phyloP scores from a whole-genome alignment of 2,888 invertebrate species.

The Harmothoe impar region DNA sequence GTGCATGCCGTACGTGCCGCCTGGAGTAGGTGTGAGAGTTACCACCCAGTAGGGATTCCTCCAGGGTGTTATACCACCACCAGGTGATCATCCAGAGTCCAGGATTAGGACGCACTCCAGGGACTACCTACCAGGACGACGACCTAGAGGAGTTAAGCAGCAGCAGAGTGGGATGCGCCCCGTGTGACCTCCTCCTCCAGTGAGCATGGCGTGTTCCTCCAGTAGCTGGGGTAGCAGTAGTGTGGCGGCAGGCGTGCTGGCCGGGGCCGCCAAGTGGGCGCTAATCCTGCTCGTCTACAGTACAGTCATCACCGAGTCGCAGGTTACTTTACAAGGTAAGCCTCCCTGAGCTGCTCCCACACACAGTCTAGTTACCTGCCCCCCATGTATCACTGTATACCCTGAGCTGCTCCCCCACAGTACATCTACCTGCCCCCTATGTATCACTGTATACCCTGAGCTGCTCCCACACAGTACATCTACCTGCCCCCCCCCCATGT shows the following conservation, averaged over 20 bases:
- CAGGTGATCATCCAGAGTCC: not conserved
- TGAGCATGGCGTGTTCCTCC: slow-evolving; percentile 40
- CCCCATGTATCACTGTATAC: too few species aligned
- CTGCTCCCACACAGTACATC: not conserved
- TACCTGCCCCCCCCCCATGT: not conserved
- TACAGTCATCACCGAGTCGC: slow-evolving; percentile 36
- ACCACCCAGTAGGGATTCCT: not conserved
- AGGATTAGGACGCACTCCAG: not conserved
- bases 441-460: not conserved
- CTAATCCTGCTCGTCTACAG: slow-evolving; percentile 40
- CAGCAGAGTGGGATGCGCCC: not conserved
- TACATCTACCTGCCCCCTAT: not conserved
- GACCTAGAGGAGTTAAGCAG: not conserved
- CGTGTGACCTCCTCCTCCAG: not conserved
- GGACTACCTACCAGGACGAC: not conserved
- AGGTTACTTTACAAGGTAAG: slow-evolving; percentile 53
- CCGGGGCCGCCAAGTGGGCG: slow-evolving; percentile 13
- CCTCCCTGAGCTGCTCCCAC: not conserved
- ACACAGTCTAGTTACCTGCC: not conserved
- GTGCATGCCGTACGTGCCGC: not conserved
- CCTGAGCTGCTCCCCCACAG: not conserved
- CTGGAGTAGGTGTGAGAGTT: not conserved
- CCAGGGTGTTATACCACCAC: not conserved
- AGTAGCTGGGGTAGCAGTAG: not conserved
- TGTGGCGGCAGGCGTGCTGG: not conserved